A percentile compares a stretch with the other conserved stretches of the same genome.
These are phyloP conservation scores for Lamproptera curius DNA, from an alignment of 2,888 invertebrate species.

Conservation along the genomic window DNA sequence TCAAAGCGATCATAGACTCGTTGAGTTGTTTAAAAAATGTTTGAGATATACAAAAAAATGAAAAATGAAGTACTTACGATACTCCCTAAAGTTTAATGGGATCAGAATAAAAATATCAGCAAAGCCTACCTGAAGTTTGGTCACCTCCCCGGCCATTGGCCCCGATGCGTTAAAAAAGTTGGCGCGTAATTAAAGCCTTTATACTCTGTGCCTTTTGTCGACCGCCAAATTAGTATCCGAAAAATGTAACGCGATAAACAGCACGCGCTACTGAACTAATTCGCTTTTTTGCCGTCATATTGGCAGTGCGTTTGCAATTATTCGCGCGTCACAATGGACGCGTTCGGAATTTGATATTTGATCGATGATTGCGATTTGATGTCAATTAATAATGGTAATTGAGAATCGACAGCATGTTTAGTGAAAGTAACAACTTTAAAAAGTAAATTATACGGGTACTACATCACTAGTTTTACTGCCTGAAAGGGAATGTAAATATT, in stretches of 20 bases:
- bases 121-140: background rate
- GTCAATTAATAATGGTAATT: no score
- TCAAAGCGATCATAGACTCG: background rate
- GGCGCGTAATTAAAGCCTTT: slow-evolving; percentile 15
- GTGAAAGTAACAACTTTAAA: no score
- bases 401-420: no score
- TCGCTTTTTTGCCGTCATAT: background rate
- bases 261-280: slow-evolving; percentile 15
- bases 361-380: no score
- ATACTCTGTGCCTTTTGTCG: slow-evolving; percentile 10
- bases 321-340: background rate
- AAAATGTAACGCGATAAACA: slow-evolving; percentile 5
- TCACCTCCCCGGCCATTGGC: slow-evolving; percentile 8
- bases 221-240: slow-evolving; percentile 6
- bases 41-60: background rate
- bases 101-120: background rate
- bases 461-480: no score
- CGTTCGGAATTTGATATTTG: no score
- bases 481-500: no score
- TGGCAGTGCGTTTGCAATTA: background rate
- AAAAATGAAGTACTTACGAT: background rate
- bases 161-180: slow-evolving; percentile 15
- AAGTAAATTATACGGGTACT: no score
- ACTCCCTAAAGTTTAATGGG: background rate
- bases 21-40: background rate